Evolutionary conservation across 2,888 invertebrate species (phyloP), one percentile per base, ranked within the genome.

Genomic region (Tiliacea citrago): DNA sequence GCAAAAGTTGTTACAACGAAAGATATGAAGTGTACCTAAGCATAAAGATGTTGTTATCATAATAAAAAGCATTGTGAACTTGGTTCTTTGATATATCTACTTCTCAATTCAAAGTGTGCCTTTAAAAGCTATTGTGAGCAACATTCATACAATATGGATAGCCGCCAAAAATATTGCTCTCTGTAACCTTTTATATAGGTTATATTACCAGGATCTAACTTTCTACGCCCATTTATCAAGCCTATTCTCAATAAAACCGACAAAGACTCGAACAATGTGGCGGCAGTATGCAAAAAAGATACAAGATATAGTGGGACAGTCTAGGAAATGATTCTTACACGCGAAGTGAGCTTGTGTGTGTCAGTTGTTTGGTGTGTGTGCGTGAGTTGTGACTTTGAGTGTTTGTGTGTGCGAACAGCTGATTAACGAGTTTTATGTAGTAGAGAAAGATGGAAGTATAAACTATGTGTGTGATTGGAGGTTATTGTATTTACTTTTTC

Each of bases 311-410:
- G 58, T 79, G 75, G 77, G 66, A 39, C 75, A 71, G 60, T 74
- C 84, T 75, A 87, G 87, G 87, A 87, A 87, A 81, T 68, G 49
- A 35, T 45, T 29, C 45, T 9, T 53, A 76, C 87, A 87, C 85
- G 88, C 87, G 53, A 86, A 24, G 39, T 81, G 35, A 47, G 60
- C 21, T 4, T 71, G 87, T 82, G 78, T 82, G 77, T 21, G 72
- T 75, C 5, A 55, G 24, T 35, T 24, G 5, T 12, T 58, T 8
- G 55, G n/a, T 53, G 51, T 39, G 18, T 60, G 45, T 65, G 51
- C 42, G 29, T 35, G 24, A 16, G 24, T 24, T 61, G 58, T 47
- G 35, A 66, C n/a, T 66, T 10, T n/a, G n/a, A 7, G n/a, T 49
- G 21, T 47, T 45, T 62, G 71, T 69, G 68, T 12, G 60, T 55